Evolutionary conservation across 2,113 vertebrate species (phyloP).

Genomic region (Siniperca knerii): DNA sequence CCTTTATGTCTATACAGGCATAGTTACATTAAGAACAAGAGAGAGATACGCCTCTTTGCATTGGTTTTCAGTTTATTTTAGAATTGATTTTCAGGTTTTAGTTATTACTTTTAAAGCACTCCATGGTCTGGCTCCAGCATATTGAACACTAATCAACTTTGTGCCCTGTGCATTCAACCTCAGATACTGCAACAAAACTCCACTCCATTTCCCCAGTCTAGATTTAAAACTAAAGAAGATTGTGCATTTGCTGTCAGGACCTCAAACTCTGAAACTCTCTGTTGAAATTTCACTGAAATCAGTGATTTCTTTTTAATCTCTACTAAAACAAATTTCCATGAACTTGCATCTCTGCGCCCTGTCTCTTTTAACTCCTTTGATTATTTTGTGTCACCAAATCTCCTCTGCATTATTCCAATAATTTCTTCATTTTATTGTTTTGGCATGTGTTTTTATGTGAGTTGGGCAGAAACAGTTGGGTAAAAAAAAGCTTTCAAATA

Average conservation of each 20-base stretch:
- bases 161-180: background rate
- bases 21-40: background rate
- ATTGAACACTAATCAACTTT: background rate
- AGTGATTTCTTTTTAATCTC: background rate
- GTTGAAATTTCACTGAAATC: background rate
- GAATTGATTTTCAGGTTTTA: constrained; percentile 2
- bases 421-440: background rate
- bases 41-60: background rate
- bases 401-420: background rate
- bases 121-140: background rate
- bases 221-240: background rate
- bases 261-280: background rate
- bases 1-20: background rate
- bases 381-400: background rate
- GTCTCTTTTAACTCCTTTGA: background rate
- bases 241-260: background rate
- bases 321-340: background rate
- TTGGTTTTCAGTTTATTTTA: background rate
- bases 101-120: background rate
- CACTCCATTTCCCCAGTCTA: background rate
- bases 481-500: no score
- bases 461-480: no score
- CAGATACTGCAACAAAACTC: background rate
- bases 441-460: background rate
- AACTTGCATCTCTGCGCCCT: background rate